Evolutionary conservation across 2,797 vertebrate genomes (phyloP).

Genomic region (Balearica regulorum): DNA sequence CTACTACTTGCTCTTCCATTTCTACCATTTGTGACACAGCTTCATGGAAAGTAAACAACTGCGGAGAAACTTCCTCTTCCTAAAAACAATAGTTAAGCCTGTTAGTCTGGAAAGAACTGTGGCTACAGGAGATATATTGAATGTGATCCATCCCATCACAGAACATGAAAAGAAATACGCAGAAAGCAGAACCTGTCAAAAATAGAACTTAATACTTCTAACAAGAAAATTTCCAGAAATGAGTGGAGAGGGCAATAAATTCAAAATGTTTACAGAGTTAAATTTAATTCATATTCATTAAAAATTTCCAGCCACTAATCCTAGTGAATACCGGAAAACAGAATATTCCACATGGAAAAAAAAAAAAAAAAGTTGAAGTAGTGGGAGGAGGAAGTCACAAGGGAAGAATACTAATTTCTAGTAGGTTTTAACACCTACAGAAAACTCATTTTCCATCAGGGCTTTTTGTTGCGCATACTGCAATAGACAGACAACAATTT

Average conservation of each 20-base stretch:
- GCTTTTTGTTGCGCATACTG: neutral
- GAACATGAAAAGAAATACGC: neutral
- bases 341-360: neutral
- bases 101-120: neutral
- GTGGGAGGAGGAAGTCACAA: neutral
- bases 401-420: neutral
- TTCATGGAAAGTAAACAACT: constrained; percentile 96
- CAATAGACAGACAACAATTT: neutral
- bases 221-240: neutral
- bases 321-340: neutral
- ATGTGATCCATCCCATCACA: neutral
- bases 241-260: neutral
- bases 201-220: neutral
- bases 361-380: neutral
- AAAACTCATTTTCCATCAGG: neutral
- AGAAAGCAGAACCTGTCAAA: neutral
- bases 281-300: neutral
- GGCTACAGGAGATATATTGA: neutral
- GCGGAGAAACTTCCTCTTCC: constrained; percentile 97
- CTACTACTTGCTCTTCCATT: constrained; percentile 98
- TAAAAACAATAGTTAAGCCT: constrained; percentile 55
- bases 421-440: neutral
- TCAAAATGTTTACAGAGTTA: neutral
- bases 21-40: constrained; percentile 96
- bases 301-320: neutral